Conservation (phyloP, 23 tunicate species). For the Styela clava region DNA sequence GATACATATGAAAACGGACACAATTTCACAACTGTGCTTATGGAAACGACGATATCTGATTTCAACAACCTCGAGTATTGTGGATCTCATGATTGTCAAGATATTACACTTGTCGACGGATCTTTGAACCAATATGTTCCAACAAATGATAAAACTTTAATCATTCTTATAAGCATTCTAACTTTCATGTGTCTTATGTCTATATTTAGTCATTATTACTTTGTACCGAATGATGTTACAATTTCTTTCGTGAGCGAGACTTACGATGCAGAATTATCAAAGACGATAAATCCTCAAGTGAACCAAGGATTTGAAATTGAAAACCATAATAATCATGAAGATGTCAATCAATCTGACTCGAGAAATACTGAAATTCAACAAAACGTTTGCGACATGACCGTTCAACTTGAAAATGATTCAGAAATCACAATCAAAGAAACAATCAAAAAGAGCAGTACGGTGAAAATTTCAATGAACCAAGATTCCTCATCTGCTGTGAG, state of each 20-base stretch:
- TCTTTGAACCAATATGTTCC: constrained; percentile 8
- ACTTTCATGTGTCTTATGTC: background rate
- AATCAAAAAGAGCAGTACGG: too few species aligned
- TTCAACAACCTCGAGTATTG: background rate
- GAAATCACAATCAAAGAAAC: too few species aligned
- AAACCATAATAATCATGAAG: too few species aligned
- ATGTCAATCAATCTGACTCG: too few species aligned
- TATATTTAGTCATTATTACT: background rate
- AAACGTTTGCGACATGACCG: too few species aligned
- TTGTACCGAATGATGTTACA: background rate
- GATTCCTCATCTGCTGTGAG: too few species aligned
- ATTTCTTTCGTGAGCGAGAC: background rate
- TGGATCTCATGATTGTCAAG: constrained; percentile 8
- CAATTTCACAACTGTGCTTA: background rate
- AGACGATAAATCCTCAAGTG: background rate
- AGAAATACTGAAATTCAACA: too few species aligned
- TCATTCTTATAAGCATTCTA: background rate
- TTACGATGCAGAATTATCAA: background rate
- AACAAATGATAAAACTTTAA: background rate
- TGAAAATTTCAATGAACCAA: too few species aligned
- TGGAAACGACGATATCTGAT: background rate
- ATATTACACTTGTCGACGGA: background rate
- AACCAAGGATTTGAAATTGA: background rate
- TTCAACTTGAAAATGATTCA: too few species aligned
- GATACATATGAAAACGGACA: background rate